Percentiles rank a stretch among this genome's conserved stretches.
Conservation (phyloP, 1,140 invertebrate species). For the Zophobas atratus region DNA sequence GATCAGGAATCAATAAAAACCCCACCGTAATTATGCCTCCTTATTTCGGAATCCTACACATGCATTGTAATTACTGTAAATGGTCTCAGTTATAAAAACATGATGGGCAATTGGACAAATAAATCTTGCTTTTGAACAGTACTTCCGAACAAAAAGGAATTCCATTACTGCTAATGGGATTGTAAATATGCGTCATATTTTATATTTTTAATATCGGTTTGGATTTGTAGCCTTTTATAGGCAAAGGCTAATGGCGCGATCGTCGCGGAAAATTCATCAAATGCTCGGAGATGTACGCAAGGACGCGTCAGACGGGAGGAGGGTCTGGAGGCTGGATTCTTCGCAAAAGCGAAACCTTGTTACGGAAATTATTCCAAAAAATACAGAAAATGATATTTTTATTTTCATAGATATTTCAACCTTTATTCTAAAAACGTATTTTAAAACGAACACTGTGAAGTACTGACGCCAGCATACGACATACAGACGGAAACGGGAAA, state of each 20-base stretch:
- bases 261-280: slow-evolving; percentile 23
- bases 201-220: slow-evolving; percentile 50
- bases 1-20: slow-evolving; percentile 64
- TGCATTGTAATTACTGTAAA: slow-evolving; percentile 64
- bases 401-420: no score
- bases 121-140: slow-evolving; percentile 57
- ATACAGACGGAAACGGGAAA: no score
- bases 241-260: slow-evolving; percentile 32
- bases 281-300: background rate
- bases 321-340: no score
- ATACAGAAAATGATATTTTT: no score
- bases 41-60: slow-evolving; percentile 64
- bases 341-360: no score
- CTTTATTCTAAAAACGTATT: no score
- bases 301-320: no score
- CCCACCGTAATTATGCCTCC: slow-evolving; percentile 59
- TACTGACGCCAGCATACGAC: no score
- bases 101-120: slow-evolving; percentile 58
- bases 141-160: slow-evolving; percentile 53
- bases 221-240: slow-evolving; percentile 48
- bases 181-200: slow-evolving; percentile 54
- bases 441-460: no score
- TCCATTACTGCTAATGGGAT: slow-evolving; percentile 54
- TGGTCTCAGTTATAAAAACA: slow-evolving; percentile 59
- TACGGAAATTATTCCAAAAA: no score